Conservation (phyloP, 2,113 vertebrate genomes). For the Poeciliopsis prolifica region DNA sequence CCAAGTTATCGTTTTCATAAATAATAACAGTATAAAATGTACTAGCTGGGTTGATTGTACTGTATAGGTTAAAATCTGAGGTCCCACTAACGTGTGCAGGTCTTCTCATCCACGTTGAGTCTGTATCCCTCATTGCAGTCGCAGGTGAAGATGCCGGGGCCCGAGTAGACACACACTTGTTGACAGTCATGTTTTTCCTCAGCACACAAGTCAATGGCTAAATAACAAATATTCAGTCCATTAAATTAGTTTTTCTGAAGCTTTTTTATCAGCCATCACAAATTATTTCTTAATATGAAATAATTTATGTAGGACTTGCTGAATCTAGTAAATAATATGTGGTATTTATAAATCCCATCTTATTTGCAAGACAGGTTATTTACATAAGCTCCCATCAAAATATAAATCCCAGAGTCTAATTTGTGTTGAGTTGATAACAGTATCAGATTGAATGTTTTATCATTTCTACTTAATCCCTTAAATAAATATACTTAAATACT, state of each 20-base stretch:
- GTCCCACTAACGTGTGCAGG: slow-evolving; percentile 75
- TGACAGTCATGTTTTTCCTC: slow-evolving; percentile 5
- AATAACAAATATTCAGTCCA: slow-evolving; percentile 43
- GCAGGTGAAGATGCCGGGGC: slow-evolving; percentile 6
- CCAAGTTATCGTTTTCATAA: not conserved
- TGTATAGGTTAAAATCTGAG: not conserved
- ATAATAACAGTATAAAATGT: not conserved
- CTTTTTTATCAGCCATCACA: no score
- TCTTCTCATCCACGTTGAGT: slow-evolving; percentile 86
- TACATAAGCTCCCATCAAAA: no score
- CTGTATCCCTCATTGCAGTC: slow-evolving; percentile 78
- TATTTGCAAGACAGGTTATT: no score
- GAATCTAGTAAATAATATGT: no score
- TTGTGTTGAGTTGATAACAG: no score
- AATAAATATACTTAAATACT: no score
- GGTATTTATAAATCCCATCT: no score
- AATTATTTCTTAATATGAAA: no score
- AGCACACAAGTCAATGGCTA: slow-evolving; percentile 76
- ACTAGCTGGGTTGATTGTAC: not conserved
- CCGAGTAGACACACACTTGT: slow-evolving; percentile 11
- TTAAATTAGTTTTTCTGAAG: not conserved
- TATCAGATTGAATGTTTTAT: no score
- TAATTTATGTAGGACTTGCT: not conserved
- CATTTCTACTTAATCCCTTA: no score
- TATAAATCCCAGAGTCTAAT: no score